Conservation (phyloP, 1,140 invertebrate genomes). For the Pseudachorutes palmiensis region DNA sequence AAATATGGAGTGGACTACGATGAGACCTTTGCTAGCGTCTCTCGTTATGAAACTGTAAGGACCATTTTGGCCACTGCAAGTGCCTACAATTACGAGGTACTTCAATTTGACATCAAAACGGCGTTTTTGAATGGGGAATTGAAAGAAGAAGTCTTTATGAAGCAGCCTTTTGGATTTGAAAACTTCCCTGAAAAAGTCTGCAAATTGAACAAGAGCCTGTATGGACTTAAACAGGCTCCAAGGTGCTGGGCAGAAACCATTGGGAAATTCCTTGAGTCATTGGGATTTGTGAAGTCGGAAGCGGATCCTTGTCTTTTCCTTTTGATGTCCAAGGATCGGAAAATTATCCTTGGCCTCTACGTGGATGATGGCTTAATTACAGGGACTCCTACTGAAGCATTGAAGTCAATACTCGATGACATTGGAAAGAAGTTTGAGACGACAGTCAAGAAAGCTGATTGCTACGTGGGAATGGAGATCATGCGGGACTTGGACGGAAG, state of each 20-base stretch:
- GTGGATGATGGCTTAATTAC: constrained; percentile 42
- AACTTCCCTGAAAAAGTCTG: constrained; percentile 8
- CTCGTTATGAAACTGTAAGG: constrained; percentile 38
- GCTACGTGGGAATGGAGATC: constrained; percentile 42
- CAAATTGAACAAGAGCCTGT: constrained; percentile 43
- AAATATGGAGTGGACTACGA: constrained; percentile 38
- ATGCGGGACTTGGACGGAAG: constrained; percentile 38
- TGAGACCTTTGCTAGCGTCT: constrained; percentile 42
- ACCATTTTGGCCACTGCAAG: constrained; percentile 37
- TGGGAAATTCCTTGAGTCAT: background rate
- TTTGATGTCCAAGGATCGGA: constrained; percentile 15
- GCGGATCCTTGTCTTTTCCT: constrained; percentile 15
- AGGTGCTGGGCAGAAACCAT: constrained; percentile 41
- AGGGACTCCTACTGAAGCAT: constrained; percentile 32
- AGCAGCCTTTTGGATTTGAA: constrained; percentile 33
- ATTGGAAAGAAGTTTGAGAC: constrained; percentile 43
- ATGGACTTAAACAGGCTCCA: constrained; percentile 45
- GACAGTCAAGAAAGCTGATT: constrained; percentile 39
- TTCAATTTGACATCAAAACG: constrained; percentile 40
- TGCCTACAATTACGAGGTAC: constrained; percentile 30
- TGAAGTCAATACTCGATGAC: constrained; percentile 37
- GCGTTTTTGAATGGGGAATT: constrained; percentile 41
- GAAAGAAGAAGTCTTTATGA: constrained; percentile 39
- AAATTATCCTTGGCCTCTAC: constrained; percentile 39
- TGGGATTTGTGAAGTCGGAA: background rate